Conservation (phyloP, 2,797 vertebrate genomes). For the Ibycter americanus region DNA sequence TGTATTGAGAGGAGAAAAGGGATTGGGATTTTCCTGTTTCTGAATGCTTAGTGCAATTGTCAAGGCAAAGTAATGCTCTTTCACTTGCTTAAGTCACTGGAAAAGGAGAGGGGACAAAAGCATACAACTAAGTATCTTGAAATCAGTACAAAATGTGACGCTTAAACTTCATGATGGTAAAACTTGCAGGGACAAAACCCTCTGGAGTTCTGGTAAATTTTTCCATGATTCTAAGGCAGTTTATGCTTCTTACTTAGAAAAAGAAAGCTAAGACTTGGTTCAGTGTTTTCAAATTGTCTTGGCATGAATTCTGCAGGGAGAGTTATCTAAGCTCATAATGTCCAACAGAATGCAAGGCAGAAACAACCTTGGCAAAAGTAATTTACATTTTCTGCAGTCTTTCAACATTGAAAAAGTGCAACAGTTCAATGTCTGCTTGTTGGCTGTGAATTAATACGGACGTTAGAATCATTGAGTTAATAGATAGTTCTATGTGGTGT, state of each 20-base stretch:
- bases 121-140: background rate
- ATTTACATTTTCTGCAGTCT: background rate
- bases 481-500: background rate
- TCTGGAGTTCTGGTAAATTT: background rate
- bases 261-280: background rate
- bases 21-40: background rate
- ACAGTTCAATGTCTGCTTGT: background rate
- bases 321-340: background rate
- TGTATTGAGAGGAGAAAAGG: background rate
- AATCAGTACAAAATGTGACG: background rate
- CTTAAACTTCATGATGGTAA: background rate
- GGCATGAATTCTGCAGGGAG: background rate
- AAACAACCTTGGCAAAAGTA: background rate
- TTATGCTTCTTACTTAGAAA: background rate
- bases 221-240: background rate
- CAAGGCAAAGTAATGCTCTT: background rate
- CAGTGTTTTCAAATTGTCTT: background rate
- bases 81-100: background rate
- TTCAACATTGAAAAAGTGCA: background rate
- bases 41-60: background rate
- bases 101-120: background rate
- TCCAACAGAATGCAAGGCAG: background rate
- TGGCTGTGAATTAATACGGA: background rate
- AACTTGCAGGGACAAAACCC: background rate
- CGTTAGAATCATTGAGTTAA: background rate